phyloP scores from a whole-genome alignment of 1,140 invertebrate species.

The Spodoptera litura region DNA sequence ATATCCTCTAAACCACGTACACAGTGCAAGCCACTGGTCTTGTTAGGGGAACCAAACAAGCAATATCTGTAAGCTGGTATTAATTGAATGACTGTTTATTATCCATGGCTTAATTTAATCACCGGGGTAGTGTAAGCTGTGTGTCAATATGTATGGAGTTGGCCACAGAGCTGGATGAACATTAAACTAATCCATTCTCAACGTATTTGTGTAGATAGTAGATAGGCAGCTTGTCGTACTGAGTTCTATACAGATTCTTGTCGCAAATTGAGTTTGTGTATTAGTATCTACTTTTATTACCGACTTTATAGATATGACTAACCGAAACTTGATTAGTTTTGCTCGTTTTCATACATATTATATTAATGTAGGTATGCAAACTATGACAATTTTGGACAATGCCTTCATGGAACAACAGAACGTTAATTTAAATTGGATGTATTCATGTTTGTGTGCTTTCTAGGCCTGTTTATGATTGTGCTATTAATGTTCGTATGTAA shows the following conservation, averaged over 20 bases:
- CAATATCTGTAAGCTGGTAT: slow-evolving; percentile 26
- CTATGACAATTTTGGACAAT: too few relatives aligned
- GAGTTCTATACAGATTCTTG: slow-evolving; percentile 1
- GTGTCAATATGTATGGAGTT: slow-evolving; percentile 31
- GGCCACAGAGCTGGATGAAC: not conserved
- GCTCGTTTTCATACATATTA: not conserved
- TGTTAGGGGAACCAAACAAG: slow-evolving; percentile 11
- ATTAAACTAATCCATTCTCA: slow-evolving; percentile 33
- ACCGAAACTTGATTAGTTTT: slow-evolving; percentile 1
- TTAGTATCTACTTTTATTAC: slow-evolving; percentile 10
- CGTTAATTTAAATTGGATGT: too few relatives aligned
- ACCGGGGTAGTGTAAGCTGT: slow-evolving; percentile 27
- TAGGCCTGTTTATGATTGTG: too few relatives aligned
- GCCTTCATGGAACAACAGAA: too few relatives aligned
- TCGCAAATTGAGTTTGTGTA: slow-evolving; percentile 14
- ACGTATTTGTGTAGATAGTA: slow-evolving; percentile 5
- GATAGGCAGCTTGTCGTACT: slow-evolving; percentile 6
- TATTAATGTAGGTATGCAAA: too few relatives aligned
- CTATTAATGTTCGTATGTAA: too few relatives aligned
- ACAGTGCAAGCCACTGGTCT: slow-evolving; percentile 1
- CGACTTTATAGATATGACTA: not conserved
- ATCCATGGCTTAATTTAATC: slow-evolving; percentile 42
- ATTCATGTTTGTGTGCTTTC: too few relatives aligned
- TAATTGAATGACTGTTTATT: slow-evolving; percentile 41
- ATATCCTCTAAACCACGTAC: slow-evolving; percentile 8